phyloP scores from a whole-genome alignment of 2,113 vertebrate genomes.

The Callaeas wilsoni region DNA sequence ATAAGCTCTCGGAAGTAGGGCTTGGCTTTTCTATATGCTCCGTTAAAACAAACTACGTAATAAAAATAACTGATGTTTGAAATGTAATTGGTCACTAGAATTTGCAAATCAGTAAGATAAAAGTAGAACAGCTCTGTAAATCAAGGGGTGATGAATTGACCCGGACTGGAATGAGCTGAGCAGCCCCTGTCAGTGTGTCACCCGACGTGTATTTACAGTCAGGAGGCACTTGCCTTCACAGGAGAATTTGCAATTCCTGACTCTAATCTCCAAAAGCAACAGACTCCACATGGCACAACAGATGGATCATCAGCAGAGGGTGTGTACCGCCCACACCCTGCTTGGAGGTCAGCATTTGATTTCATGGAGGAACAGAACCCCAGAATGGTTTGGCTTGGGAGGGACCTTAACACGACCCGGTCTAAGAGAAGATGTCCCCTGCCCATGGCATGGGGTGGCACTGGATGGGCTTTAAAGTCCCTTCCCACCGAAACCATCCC shows the following conservation, averaged over 20 bases:
- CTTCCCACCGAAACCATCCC: neutral
- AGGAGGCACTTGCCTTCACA: neutral
- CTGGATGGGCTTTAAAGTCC: neutral
- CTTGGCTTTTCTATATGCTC: neutral
- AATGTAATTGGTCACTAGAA: conserved; percentile 53
- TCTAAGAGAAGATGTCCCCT: neutral
- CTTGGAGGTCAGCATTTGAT: neutral
- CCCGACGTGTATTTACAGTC: neutral
- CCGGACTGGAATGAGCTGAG: neutral
- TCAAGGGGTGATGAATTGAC: neutral
- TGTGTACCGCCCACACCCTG: neutral
- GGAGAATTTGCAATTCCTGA: neutral
- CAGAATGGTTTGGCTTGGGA: neutral
- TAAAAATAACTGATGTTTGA: conserved; percentile 59
- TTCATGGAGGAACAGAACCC: neutral
- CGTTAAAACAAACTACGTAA: conserved; percentile 20
- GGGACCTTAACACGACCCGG: neutral
- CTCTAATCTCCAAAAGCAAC: neutral
- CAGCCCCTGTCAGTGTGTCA: conserved; percentile 6
- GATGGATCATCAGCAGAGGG: neutral
- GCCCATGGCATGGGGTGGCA: neutral
- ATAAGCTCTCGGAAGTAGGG: neutral
- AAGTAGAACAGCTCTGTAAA: conserved; percentile 35
- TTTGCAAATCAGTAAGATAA: conserved; percentile 54
- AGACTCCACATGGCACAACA: neutral